These are phyloP conservation scores for Ophthalmolycus amberensis DNA, from an alignment of 2,113 vertebrate genomes.

Conservation along the genomic window DNA sequence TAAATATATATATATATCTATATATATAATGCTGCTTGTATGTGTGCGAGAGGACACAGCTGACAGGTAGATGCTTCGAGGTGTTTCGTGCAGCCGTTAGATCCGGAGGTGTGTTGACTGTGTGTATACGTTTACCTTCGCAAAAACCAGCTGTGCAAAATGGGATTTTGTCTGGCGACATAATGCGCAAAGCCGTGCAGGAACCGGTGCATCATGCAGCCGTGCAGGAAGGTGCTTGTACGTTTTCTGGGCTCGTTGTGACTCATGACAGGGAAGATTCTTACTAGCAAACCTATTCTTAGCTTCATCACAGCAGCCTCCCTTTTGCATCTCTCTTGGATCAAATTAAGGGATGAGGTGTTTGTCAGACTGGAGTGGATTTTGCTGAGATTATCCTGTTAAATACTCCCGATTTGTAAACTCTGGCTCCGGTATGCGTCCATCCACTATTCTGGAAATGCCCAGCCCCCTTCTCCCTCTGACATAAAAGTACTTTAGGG, in stretches of 20 bases:
- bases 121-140: background rate
- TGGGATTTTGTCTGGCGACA: constrained; percentile 43
- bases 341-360: constrained; percentile 21
- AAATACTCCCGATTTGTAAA: constrained; percentile 47
- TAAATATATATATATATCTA: background rate
- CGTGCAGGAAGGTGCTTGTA: background rate
- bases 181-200: constrained; percentile 66
- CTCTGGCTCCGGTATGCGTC: constrained; percentile 3
- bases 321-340: background rate
- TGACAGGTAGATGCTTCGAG: constrained; percentile 26
- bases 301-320: background rate
- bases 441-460: constrained; percentile 43
- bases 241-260: background rate
- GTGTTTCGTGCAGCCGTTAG: background rate
- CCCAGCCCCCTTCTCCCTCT: constrained; percentile 49
- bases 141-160: background rate
- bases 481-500: constrained; percentile 53
- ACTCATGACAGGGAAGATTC: constrained; percentile 19
- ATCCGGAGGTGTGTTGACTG: constrained; percentile 20
- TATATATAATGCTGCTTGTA: background rate
- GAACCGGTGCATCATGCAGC: constrained; percentile 33
- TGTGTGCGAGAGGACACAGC: background rate
- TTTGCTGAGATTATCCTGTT: constrained; percentile 63
- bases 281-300: constrained; percentile 4
- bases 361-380: constrained; percentile 40